Evolutionary conservation across 1,140 invertebrate species (phyloP), one percentile per base, ranked within the genome.

Genomic region (Cecropterus lyciades): DNA sequence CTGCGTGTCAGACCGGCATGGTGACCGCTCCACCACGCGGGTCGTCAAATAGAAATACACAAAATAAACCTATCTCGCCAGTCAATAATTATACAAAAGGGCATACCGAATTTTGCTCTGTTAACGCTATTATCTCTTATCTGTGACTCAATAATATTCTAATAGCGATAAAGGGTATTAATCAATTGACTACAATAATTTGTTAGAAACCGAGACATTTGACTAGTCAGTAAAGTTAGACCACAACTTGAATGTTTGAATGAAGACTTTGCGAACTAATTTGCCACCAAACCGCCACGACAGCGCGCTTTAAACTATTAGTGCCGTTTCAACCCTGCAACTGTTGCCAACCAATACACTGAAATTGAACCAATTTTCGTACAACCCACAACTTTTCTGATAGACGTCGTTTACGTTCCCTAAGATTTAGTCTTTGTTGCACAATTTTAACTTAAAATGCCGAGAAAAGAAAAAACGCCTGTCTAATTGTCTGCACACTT

Each of bases 241-340:
- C 59, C 46, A 51, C 45, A 40, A 40, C 16, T 40, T 46, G 17
- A 62, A 62, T 62, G 48, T 63, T 52, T 63, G 13, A 63, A 63
- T 62, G 46, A 51, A 71, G 67, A 65, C 71, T 72, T 69, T 53
- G 48, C 66, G 30, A 69, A 73, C 62, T 73, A 77, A 77, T 77
- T 77, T 74, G 69, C 71, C 67, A 69, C 48, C 33, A 53, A 56
- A 27, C 65, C 67, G 51, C 55, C 62, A 65, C 59, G 64, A 69
- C 67, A 70, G 64, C 52, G 30, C 63, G 42, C 46, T 60, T 67
- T 52, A 52, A 63, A 69, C 67, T 73, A 68, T 73, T 70, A 73
- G 64, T 67, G 45, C 48, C 56, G 46, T 69, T 62, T 27, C 27
- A 42, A 62, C 13, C 48, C 11, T 49, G 57, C 46, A 62, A 52